Percentiles rank a stretch among this genome's conserved stretches.
Conservation (phyloP, 2,888 invertebrate genomes). For the Drosophila aldrichi region DNA sequence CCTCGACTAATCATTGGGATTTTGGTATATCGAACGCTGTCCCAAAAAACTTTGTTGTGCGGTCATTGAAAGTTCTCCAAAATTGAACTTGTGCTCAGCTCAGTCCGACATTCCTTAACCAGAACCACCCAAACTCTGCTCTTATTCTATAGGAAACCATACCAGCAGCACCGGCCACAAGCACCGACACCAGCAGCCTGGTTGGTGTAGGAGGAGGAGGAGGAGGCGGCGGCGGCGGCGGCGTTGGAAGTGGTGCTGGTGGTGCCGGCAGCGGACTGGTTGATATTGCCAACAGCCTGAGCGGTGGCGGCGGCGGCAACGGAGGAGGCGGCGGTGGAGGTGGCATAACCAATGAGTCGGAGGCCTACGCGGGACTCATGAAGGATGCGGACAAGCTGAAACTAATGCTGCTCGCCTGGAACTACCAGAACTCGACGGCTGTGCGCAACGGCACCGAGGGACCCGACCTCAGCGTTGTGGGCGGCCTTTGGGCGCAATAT, state of each 20-base stretch:
- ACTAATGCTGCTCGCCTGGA: constrained; percentile 95
- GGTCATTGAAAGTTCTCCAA: constrained; percentile 62
- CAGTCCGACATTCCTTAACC: constrained; percentile 24
- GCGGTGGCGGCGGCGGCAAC: constrained; percentile 48
- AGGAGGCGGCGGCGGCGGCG: constrained; percentile 45
- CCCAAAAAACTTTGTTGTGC: constrained; percentile 75
- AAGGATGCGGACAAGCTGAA: constrained; percentile 95
- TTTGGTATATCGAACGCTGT: constrained; percentile 68
- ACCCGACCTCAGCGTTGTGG: constrained; percentile 86
- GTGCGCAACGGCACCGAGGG: constrained; percentile 87
- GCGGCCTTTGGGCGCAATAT: constrained; percentile 94
- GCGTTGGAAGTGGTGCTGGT: constrained; percentile 25
- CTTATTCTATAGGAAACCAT: constrained; percentile 77
- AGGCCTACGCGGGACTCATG: constrained; percentile 86
- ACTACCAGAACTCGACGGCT: constrained; percentile 92
- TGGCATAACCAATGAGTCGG: constrained; percentile 73
- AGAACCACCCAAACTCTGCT: background rate
- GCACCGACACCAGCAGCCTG: constrained; percentile 73
- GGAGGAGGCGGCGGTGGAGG: constrained; percentile 46
- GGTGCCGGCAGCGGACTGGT: constrained; percentile 50
- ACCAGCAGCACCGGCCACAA: constrained; percentile 80
- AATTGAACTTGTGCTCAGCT: constrained; percentile 39
- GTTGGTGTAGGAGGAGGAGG: constrained; percentile 54
- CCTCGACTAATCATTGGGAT: constrained; percentile 74
- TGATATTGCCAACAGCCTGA: constrained; percentile 61